A percentile compares a stretch with the other conserved stretches of the same genome.
phyloP scores from a whole-genome alignment of 1,140 invertebrate species.

The Papilio dardanus region DNA sequence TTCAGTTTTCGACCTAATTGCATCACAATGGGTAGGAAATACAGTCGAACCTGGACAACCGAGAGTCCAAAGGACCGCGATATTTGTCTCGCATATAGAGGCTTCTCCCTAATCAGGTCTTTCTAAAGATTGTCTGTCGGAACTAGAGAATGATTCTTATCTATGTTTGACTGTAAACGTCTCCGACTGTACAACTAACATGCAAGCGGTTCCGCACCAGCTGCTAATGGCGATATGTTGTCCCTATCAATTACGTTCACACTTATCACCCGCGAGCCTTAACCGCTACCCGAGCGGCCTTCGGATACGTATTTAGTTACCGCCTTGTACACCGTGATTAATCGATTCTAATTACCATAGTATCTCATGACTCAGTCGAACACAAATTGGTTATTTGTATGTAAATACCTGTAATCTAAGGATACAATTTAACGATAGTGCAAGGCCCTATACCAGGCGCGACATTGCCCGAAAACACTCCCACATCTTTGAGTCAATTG shows the following conservation, averaged over 20 bases:
- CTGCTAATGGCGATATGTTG: conserved; percentile 19
- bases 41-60: no score
- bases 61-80: no score
- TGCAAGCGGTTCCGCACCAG: conserved; percentile 8
- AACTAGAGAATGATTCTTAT: no score
- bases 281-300: conserved; percentile 13
- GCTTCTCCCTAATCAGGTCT: no score
- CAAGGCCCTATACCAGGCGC: conserved; percentile 3
- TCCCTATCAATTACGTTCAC: conserved; percentile 30
- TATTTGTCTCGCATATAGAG: no score
- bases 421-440: background rate
- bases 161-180: no score
- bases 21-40: background rate
- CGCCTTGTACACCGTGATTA: conserved; percentile 8
- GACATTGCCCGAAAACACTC: background rate
- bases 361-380: conserved; percentile 15
- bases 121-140: no score
- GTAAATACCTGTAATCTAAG: background rate
- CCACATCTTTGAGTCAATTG: background rate
- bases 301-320: conserved; percentile 16
- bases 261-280: conserved; percentile 25
- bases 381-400: conserved; percentile 13
- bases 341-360: conserved; percentile 25
- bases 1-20: no score
- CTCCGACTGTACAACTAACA: background rate